Conservation (phyloP, 1,140 invertebrate genomes). For the Bombyx mori region ASM3026992v2 NC_085124.1:2744501-2745000, state of each 20-base stretch:
- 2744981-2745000: conserved; percentile 54
- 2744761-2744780: no score
- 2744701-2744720: no score
- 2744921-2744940: conserved; percentile 25
- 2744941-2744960: conserved; percentile 20
- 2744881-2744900: no score
- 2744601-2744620: conserved; percentile 74
- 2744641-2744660: conserved; percentile 17
- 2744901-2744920: no score
- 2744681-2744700: no score
- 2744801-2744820: no score
- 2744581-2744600: conserved; percentile 76
- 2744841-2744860: no score
- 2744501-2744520: conserved; percentile 60
- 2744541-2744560: conserved; percentile 74
- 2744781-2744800: no score
- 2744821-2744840: no score
- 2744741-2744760: no score
- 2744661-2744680: conserved; percentile 54
- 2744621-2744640: conserved; percentile 77
- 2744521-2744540: conserved; percentile 71
- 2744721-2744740: no score
- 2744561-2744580: conserved; percentile 73
- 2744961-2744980: conserved; percentile 30
- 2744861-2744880: no score